Percentiles rank a stretch among this genome's conserved stretches.
These are phyloP conservation scores for Eudorcas thomsonii DNA, from an alignment of 2,113 vertebrate genomes.

Conservation along the genomic window DNA sequence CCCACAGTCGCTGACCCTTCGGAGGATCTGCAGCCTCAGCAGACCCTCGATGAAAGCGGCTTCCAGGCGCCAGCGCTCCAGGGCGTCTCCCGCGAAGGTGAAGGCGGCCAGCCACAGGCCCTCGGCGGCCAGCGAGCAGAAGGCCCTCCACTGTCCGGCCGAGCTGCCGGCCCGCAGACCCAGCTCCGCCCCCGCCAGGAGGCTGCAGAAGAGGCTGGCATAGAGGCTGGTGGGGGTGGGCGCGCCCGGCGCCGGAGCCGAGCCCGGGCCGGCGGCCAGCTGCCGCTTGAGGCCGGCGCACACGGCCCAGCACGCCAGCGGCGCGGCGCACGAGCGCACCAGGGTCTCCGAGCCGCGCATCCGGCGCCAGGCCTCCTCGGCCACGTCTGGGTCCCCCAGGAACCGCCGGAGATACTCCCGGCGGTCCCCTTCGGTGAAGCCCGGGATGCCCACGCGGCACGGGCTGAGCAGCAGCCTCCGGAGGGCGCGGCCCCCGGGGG, in stretches of 20 bases:
- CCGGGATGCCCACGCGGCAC: background rate
- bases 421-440: background rate
- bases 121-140: constrained; percentile 19
- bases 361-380: background rate
- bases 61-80: background rate
- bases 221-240: constrained; percentile 5
- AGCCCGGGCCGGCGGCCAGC: background rate
- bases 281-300: constrained; percentile 7
- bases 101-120: background rate
- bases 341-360: background rate
- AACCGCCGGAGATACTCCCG: constrained; percentile 1
- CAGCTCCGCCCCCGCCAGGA: rapidly evolving
- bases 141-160: rapidly evolving
- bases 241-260: background rate
- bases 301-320: constrained; percentile 41
- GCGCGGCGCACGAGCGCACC: background rate
- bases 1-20: background rate
- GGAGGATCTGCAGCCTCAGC: background rate
- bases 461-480: background rate
- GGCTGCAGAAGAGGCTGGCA: background rate
- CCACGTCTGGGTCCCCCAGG: background rate
- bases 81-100: background rate
- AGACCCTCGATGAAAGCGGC: background rate
- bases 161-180: background rate
- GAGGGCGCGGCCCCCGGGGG: background rate